Conservation (phyloP, 2,797 vertebrate genomes). For the Alca torda region DNA sequence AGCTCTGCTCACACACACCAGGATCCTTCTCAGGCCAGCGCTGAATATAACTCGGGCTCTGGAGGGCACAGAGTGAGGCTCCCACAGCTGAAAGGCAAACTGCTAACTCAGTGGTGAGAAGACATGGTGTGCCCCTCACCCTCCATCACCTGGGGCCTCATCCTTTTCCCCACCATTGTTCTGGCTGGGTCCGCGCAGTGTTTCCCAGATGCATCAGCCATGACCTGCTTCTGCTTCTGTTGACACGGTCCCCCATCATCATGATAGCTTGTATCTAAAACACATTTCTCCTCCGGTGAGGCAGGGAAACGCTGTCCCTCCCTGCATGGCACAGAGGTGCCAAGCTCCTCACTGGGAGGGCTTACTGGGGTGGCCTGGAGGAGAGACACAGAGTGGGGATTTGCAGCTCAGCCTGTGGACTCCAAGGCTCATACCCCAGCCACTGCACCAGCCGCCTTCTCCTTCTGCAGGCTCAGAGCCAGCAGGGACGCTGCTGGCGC, state of each 20-base stretch:
- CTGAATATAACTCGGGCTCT: not conserved
- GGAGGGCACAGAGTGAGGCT: rapidly evolving
- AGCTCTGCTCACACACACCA: not conserved
- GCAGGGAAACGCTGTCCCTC: not conserved
- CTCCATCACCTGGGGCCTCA: not conserved
- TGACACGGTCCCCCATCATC: not conserved
- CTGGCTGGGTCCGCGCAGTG: not conserved
- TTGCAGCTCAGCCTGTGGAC: not conserved
- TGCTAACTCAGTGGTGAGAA: not conserved
- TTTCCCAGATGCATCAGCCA: not conserved
- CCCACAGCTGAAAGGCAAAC: not conserved
- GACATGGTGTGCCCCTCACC: not conserved
- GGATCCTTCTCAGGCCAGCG: not conserved
- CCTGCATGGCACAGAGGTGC: not conserved
- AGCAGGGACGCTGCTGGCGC: not conserved
- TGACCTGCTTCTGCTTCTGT: not conserved
- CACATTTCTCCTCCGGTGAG: not conserved
- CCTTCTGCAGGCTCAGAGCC: conserved; percentile 7
- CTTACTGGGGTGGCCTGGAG: not conserved
- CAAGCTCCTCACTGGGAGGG: not conserved
- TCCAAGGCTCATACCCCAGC: not conserved
- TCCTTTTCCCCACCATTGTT: not conserved
- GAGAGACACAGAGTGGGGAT: not conserved
- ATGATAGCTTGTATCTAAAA: not conserved
- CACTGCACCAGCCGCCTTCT: conserved; percentile 5